These are phyloP conservation scores for Zaprionus africanus DNA, from an alignment of 1,140 invertebrate genomes.

Conservation along the genomic window DNA sequence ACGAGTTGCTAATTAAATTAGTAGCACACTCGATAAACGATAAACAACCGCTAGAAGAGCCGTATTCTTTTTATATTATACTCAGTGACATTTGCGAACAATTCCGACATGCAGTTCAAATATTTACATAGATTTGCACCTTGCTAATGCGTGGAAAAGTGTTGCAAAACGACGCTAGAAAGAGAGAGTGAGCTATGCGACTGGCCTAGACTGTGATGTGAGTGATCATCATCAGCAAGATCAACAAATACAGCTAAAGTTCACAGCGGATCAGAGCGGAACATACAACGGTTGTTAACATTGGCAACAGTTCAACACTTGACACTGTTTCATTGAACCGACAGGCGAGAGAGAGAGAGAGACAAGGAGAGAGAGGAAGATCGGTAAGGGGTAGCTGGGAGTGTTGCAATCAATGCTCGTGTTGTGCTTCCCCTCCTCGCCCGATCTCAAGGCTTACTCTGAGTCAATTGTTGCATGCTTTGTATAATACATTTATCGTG, in stretches of 20 bases:
- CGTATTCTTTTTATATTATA: not conserved
- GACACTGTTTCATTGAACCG: constrained; percentile 30
- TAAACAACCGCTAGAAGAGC: not conserved
- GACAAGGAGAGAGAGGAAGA: not conserved
- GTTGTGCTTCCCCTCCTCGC: not conserved
- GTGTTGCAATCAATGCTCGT: not conserved
- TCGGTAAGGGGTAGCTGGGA: not conserved
- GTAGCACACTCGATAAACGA: constrained; percentile 10
- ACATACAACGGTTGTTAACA: constrained; percentile 16
- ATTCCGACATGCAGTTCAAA: constrained; percentile 10
- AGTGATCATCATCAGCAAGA: not conserved
- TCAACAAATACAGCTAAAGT: not conserved
- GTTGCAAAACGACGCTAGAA: constrained; percentile 7
- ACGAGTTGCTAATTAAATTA: constrained; percentile 40
- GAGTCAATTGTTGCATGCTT: not conserved
- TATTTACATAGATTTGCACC: constrained; percentile 28
- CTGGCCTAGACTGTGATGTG: not conserved
- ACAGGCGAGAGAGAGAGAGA: not conserved
- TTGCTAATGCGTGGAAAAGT: constrained; percentile 19
- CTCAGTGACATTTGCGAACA: constrained; percentile 6
- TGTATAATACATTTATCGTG: not conserved
- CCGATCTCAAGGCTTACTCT: constrained; percentile 20
- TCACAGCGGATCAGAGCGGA: not conserved
- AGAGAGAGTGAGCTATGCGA: not conserved
- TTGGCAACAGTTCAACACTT: constrained; percentile 15